Evolutionary conservation across 2,888 invertebrate species (phyloP).

Genomic region (Pachymerium ferrugineum): DNA sequence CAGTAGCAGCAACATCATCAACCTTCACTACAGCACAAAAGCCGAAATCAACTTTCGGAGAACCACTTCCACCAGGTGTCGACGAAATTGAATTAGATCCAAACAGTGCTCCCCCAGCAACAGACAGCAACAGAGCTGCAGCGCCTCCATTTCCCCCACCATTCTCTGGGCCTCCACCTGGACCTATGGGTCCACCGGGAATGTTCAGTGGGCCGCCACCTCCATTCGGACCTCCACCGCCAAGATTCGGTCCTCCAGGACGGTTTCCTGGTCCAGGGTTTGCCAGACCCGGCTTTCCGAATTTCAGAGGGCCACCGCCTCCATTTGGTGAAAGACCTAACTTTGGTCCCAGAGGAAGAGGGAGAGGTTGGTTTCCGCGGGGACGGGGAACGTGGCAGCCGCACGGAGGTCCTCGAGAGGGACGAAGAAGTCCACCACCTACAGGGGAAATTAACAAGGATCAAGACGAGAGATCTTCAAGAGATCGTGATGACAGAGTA

Average conservation of each 20-base stretch:
- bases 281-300: background rate
- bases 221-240: constrained; percentile 22
- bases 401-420: background rate
- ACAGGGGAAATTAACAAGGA: background rate
- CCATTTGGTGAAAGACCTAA: constrained; percentile 1
- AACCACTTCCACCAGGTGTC: constrained; percentile 31
- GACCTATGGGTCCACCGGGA: constrained; percentile 1
- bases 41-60: background rate
- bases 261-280: background rate
- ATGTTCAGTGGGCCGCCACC: constrained; percentile 16
- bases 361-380: constrained; percentile 1
- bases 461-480: constrained; percentile 5
- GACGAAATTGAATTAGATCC: background rate
- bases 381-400: constrained; percentile 4
- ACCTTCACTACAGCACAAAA: background rate
- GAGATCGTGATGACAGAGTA: constrained; percentile 29
- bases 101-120: background rate
- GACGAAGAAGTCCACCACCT: background rate
- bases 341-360: constrained; percentile 18
- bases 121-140: background rate
- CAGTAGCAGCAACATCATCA: background rate
- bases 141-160: background rate
- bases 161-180: background rate
- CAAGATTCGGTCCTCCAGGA: background rate
- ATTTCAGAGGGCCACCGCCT: background rate